A percentile compares a stretch with the other conserved stretches of the same genome.
Conservation (phyloP, 2,888 invertebrate species). For the Subacronicta megacephala region DNA sequence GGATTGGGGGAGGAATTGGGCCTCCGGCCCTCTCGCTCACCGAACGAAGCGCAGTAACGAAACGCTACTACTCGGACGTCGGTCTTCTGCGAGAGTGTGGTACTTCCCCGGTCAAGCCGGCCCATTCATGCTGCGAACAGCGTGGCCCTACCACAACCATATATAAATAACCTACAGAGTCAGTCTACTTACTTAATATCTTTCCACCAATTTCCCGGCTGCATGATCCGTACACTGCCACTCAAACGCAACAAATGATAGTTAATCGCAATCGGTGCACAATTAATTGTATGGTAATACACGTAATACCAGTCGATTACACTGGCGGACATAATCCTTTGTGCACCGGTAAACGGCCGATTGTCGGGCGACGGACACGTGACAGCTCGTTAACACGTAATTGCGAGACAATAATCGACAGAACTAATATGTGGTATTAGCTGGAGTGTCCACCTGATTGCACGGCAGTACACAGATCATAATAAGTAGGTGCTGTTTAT, state of each 20-base stretch:
- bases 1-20: too few species aligned
- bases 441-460: constrained; percentile 41
- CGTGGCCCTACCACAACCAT: too few species aligned
- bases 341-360: constrained; percentile 40
- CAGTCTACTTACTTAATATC: too few species aligned
- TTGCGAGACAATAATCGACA: constrained; percentile 56
- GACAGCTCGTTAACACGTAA: constrained; percentile 59
- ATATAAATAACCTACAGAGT: too few species aligned
- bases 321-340: constrained; percentile 54
- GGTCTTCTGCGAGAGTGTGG: too few species aligned
- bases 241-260: constrained; percentile 35
- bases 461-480: constrained; percentile 25
- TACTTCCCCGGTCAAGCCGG: too few species aligned
- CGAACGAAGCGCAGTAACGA: too few species aligned
- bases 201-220: too few species aligned
- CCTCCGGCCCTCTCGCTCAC: too few species aligned
- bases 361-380: constrained; percentile 39
- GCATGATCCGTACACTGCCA: too few species aligned
- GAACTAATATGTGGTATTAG: constrained; percentile 54
- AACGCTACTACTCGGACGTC: too few species aligned
- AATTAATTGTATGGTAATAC: constrained; percentile 47
- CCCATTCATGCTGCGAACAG: too few species aligned
- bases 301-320: constrained; percentile 42
- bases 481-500: constrained; percentile 26
- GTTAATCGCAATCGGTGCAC: constrained; percentile 33